phyloP scores from a whole-genome alignment of 2,888 invertebrate species.

The Lasioglossum leucozonium region DNA sequence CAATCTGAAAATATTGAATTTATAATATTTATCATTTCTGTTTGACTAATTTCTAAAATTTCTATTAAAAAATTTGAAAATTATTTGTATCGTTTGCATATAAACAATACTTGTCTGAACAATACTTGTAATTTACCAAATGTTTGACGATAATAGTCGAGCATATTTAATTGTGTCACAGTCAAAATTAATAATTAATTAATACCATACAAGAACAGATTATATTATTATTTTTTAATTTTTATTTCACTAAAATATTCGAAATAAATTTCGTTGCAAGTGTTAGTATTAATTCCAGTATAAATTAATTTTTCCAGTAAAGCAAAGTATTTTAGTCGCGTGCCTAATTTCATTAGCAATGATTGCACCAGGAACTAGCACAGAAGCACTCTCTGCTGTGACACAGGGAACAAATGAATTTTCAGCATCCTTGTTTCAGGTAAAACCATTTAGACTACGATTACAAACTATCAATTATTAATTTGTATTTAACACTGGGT shows the following conservation, averaged over 20 bases:
- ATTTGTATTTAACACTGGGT: not conserved
- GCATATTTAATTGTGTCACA: not conserved
- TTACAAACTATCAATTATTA: not conserved
- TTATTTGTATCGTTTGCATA: too few species aligned
- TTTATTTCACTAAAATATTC: not conserved
- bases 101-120: too few species aligned
- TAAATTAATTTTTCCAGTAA: conserved; percentile 44
- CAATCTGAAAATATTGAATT: too few species aligned
- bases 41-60: too few species aligned
- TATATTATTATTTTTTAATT: not conserved
- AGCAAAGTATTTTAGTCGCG: conserved; percentile 37
- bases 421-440: conserved; percentile 69
- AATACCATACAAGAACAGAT: not conserved
- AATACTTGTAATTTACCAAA: not conserved
- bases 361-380: conserved; percentile 29
- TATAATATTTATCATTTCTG: too few species aligned
- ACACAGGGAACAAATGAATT: conserved; percentile 66
- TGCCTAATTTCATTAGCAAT: conserved; percentile 48
- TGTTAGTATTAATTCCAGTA: not conserved
- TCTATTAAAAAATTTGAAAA: too few species aligned
- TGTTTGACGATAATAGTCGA: not conserved
- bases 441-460: conserved; percentile 30
- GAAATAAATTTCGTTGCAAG: not conserved
- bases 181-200: not conserved
- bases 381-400: conserved; percentile 61